These are phyloP conservation scores for Micromesistius poutassou DNA, from an alignment of 2,797 vertebrate species.

Conservation along the genomic window DNA sequence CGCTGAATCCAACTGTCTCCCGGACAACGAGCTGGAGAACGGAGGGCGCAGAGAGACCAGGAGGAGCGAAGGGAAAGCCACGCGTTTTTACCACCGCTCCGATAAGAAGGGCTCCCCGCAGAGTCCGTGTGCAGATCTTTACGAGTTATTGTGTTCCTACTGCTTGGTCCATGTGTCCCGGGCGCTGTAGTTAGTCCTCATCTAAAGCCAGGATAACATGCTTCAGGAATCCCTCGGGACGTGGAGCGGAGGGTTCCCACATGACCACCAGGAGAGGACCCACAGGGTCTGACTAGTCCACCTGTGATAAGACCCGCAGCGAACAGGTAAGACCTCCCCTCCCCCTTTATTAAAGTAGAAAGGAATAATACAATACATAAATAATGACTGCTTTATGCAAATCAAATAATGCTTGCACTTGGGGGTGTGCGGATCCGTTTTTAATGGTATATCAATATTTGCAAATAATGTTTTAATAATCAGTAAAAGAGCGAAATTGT, in stretches of 20 bases:
- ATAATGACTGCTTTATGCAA: background rate
- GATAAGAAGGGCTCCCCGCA: slow-evolving; percentile 47
- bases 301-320: slow-evolving; percentile 47
- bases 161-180: background rate
- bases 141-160: background rate
- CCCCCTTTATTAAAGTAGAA: background rate
- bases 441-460: background rate
- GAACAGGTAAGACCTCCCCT: slow-evolving; percentile 58
- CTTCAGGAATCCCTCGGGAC: slow-evolving; percentile 41
- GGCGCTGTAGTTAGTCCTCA: slow-evolving; percentile 29
- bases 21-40: slow-evolving; percentile 67
- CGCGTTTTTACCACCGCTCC: slow-evolving; percentile 47
- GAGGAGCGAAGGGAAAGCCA: slow-evolving; percentile 42
- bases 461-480: background rate
- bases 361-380: background rate
- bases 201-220: slow-evolving; percentile 39
- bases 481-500: background rate
- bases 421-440: background rate
- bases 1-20: slow-evolving; percentile 72
- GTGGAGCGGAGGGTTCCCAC: slow-evolving; percentile 59
- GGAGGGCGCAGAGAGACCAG: slow-evolving; percentile 40
- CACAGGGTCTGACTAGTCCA: slow-evolving; percentile 54
- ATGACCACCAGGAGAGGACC: slow-evolving; percentile 47
- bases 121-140: slow-evolving; percentile 14
- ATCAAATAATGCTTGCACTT: background rate